These are phyloP conservation scores for Abscondita cerata DNA, from an alignment of 2,888 invertebrate genomes.

Conservation along the genomic window DNA sequence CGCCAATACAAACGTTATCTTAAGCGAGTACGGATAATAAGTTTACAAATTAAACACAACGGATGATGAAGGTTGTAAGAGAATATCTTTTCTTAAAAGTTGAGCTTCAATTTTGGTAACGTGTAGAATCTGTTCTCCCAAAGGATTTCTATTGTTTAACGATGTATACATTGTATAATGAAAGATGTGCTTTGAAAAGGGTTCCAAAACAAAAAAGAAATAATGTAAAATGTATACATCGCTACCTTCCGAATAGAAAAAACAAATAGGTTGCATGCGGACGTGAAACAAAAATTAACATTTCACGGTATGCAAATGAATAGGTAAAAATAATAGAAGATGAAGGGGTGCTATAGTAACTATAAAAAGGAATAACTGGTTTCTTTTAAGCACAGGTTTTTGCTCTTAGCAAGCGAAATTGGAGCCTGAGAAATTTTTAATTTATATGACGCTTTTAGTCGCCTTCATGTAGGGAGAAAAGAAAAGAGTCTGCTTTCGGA, in stretches of 20 bases:
- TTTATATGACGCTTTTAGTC: conserved; percentile 17
- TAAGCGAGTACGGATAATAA: no score
- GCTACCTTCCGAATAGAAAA: conserved; percentile 38
- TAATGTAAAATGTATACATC: conserved; percentile 44
- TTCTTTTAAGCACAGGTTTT: conserved; percentile 39
- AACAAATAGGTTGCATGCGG: conserved; percentile 47
- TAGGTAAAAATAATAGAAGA: conserved; percentile 49
- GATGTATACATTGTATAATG: conserved; percentile 44
- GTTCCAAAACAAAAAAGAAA: conserved; percentile 43
- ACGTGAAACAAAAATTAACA: conserved; percentile 49
- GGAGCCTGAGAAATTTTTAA: conserved; percentile 33
- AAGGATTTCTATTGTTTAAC: conserved; percentile 43
- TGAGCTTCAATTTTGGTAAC: conserved; percentile 22
- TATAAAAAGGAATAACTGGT: conserved; percentile 39
- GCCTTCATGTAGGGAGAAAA: conserved; percentile 4
- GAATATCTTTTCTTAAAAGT: conserved; percentile 10
- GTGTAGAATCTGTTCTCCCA: conserved; percentile 35
- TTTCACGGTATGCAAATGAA: conserved; percentile 51
- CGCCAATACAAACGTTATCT: no score
- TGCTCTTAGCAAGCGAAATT: conserved; percentile 34
- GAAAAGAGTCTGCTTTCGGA: conserved; percentile 1
- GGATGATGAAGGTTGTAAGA: no score
- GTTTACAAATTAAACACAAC: no score
- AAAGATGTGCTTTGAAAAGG: conserved; percentile 46
- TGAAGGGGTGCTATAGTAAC: conserved; percentile 36